These are phyloP conservation scores for Tragopan temminckii DNA, from an alignment of 2,797 vertebrate genomes.

Conservation along the genomic window DNA sequence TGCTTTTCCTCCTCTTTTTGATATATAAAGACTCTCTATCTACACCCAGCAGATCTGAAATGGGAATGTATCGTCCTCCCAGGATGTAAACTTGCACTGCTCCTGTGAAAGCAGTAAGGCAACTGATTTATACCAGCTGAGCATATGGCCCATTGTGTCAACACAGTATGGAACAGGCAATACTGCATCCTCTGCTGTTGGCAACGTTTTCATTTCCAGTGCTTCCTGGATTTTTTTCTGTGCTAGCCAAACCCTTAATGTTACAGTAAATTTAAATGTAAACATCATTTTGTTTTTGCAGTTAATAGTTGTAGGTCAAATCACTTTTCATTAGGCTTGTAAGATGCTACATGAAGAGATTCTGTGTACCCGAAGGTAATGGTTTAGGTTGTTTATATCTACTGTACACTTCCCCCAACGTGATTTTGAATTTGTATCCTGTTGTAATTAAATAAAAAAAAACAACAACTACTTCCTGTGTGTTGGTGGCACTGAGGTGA, in stretches of 20 bases:
- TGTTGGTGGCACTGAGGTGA: constrained; percentile 72
- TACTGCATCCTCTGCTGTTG: constrained; percentile 31
- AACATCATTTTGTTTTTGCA: constrained; percentile 56
- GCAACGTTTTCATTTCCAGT: constrained; percentile 7
- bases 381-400: constrained; percentile 66
- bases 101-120: background rate
- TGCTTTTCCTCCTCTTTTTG: background rate
- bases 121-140: constrained; percentile 36
- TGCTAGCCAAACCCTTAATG: constrained; percentile 21
- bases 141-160: background rate
- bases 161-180: background rate
- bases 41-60: background rate
- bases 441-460: constrained; percentile 67
- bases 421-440: constrained; percentile 66
- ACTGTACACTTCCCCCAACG: constrained; percentile 52
- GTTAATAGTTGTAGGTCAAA: constrained; percentile 68
- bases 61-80: background rate
- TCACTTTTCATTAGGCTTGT: constrained; percentile 68
- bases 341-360: constrained; percentile 48
- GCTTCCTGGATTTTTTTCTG: constrained; percentile 34
- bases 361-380: constrained; percentile 63
- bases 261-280: constrained; percentile 64
- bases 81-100: background rate
- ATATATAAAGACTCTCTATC: background rate
- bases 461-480: constrained; percentile 15